A percentile compares a stretch with the other conserved stretches of the same genome.
Conservation (phyloP, 2,888 invertebrate genomes). For the Drosophila prostipennis region DNA sequence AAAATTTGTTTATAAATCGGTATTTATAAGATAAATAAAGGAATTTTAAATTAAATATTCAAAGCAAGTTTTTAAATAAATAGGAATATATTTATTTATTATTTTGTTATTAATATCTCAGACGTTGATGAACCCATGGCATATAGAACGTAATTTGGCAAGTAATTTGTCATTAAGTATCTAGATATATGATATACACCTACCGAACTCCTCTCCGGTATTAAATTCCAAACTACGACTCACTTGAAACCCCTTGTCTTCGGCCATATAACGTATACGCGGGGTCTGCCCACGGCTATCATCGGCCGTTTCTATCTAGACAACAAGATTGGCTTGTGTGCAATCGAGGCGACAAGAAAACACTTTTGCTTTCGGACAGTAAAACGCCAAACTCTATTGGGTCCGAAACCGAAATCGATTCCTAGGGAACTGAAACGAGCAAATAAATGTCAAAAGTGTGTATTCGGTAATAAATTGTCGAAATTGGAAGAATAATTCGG, state of each 20-base stretch:
- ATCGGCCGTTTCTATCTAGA: slow-evolving; percentile 64
- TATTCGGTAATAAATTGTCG: slow-evolving; percentile 75
- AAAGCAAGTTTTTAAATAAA: neutral
- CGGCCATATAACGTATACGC: slow-evolving; percentile 64
- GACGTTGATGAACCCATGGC: neutral
- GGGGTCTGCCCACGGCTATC: slow-evolving; percentile 60
- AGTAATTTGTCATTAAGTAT: neutral
- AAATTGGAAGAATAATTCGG: slow-evolving; percentile 73
- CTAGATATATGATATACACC: neutral
- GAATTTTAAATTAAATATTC: no score
- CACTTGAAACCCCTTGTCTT: slow-evolving; percentile 44
- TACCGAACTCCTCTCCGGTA: neutral
- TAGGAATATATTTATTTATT: no score
- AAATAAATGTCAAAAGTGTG: slow-evolving; percentile 63
- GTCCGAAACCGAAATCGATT: slow-evolving; percentile 40
- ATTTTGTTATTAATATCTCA: no score
- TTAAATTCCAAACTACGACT: neutral
- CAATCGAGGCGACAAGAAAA: slow-evolving; percentile 36
- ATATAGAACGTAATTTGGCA: neutral
- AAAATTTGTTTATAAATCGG: no score
- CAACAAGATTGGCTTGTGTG: slow-evolving; percentile 54
- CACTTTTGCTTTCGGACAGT: slow-evolving; percentile 72
- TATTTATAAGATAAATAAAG: no score
- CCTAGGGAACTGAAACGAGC: slow-evolving; percentile 35
- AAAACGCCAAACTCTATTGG: slow-evolving; percentile 44